Evolutionary conservation across 2,113 vertebrate genomes (phyloP).

Genomic region (Pseudorectes ferrugineus): DNA sequence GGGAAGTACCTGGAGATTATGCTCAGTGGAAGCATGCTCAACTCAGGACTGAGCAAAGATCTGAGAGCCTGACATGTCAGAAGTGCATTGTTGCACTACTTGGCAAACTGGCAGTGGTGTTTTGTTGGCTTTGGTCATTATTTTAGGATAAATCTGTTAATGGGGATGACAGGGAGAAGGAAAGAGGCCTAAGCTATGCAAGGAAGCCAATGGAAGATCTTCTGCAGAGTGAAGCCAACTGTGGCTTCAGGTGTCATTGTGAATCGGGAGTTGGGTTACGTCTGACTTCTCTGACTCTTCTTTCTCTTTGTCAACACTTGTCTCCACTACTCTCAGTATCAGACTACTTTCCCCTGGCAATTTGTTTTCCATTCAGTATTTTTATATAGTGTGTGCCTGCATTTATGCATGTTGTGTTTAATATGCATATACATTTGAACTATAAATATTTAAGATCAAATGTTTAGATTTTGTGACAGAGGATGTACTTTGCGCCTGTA

Average conservation of each 20-base stretch:
- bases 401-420: not conserved
- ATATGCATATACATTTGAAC: not conserved
- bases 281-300: not conserved
- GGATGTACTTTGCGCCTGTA: not conserved
- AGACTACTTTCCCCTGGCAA: not conserved
- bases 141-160: not conserved
- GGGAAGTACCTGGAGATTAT: not conserved
- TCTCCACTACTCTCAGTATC: not conserved
- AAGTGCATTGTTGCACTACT: not conserved
- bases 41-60: not conserved
- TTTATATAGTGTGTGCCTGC: not conserved
- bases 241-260: not conserved
- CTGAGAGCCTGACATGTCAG: not conserved
- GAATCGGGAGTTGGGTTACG: not conserved
- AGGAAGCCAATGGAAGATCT: not conserved
- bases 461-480: not conserved
- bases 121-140: not conserved
- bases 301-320: not conserved
- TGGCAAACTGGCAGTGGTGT: not conserved
- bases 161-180: not conserved
- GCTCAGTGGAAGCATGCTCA: not conserved
- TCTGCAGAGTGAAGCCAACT: not conserved
- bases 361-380: not conserved
- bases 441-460: not conserved
- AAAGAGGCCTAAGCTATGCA: not conserved